Conservation (phyloP, 1,140 invertebrate genomes). For the Drosophila mauritiana region DNA sequence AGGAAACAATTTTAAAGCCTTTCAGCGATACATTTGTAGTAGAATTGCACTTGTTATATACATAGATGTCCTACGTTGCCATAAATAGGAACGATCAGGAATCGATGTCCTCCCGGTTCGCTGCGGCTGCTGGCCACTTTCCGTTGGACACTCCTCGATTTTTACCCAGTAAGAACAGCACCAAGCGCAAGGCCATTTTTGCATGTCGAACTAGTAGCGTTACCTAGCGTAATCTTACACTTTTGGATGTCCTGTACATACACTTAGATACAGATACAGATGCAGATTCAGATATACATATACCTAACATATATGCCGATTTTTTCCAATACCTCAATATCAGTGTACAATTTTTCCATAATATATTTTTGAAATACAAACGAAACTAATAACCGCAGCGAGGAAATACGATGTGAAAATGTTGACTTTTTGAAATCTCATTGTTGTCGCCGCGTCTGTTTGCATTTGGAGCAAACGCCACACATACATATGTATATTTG, state of each 20-base stretch:
- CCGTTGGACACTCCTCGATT: conserved; percentile 41
- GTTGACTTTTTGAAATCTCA: conserved; percentile 78
- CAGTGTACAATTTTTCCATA: conserved; percentile 83
- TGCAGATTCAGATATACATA: conserved; percentile 43
- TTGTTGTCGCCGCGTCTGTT: conserved; percentile 68
- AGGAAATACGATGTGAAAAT: conserved; percentile 34
- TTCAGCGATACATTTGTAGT: conserved; percentile 70
- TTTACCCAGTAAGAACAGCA: conserved; percentile 73
- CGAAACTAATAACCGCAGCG: conserved; percentile 48
- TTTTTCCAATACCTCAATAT: conserved; percentile 84
- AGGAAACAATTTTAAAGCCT: conserved; percentile 74
- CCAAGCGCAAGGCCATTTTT: conserved; percentile 79
- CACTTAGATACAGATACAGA: conserved; percentile 31
- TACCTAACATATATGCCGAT: conserved; percentile 75
- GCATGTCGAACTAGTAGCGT: conserved; percentile 68
- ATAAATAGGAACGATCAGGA: conserved; percentile 49
- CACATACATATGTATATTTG: conserved; percentile 51
- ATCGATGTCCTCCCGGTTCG: conserved; percentile 1
- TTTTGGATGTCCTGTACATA: conserved; percentile 67
- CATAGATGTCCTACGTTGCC: conserved; percentile 60
- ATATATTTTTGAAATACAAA: conserved; percentile 70
- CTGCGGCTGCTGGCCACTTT: conserved; percentile 3
- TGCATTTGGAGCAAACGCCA: conserved; percentile 30
- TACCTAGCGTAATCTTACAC: conserved; percentile 23
- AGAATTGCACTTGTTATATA: conserved; percentile 69